Conservation (phyloP, 2,888 invertebrate species). For the Lymantria dispar region DNA sequence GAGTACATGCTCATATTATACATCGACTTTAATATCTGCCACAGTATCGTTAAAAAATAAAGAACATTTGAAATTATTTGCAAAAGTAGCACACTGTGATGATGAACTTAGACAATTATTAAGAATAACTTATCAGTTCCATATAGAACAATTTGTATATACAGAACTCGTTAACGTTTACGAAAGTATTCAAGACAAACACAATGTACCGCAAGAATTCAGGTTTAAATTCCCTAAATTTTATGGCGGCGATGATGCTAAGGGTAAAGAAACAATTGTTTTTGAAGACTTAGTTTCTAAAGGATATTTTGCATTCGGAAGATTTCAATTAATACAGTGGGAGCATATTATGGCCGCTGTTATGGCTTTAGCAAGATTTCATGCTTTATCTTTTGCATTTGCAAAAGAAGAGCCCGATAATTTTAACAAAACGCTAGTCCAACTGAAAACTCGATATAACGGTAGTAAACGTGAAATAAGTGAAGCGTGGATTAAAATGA, state of each 20-base stretch:
- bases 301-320: constrained; percentile 40
- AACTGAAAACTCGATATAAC: constrained; percentile 13
- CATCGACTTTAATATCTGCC: constrained; percentile 40
- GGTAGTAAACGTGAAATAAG: constrained; percentile 8
- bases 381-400: constrained; percentile 59
- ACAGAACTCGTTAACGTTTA: constrained; percentile 24
- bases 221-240: constrained; percentile 42
- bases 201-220: constrained; percentile 30
- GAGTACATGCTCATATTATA: constrained; percentile 50
- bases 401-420: constrained; percentile 48
- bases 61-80: constrained; percentile 41
- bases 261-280: constrained; percentile 45
- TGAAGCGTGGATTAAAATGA: constrained; percentile 23
- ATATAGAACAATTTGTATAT: constrained; percentile 41
- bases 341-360: constrained; percentile 45
- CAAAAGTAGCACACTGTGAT: constrained; percentile 44
- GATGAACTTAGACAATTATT: constrained; percentile 32
- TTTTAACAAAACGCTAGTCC: constrained; percentile 22
- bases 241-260: constrained; percentile 32
- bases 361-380: constrained; percentile 49
- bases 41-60: constrained; percentile 24
- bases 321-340: constrained; percentile 45
- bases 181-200: constrained; percentile 34
- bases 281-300: constrained; percentile 46
- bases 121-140: constrained; percentile 29